Evolutionary conservation across 2,888 invertebrate genomes (phyloP).

Genomic region (Drosophila siamana): DNA sequence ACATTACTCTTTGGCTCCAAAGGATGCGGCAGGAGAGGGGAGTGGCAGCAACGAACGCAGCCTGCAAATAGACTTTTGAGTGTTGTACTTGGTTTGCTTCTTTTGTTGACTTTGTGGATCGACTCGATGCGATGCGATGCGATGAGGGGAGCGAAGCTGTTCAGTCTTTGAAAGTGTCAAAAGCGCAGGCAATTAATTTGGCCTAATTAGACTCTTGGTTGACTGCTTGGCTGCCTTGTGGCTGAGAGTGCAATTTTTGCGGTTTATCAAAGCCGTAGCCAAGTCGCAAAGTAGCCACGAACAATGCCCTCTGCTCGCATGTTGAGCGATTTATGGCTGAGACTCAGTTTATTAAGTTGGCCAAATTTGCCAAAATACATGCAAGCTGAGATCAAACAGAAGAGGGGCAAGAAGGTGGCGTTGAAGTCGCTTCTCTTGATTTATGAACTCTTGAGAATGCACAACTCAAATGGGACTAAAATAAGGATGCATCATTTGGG

Average conservation of each 20-base stretch:
- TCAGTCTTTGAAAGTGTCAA: constrained; percentile 75
- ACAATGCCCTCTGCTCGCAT: constrained; percentile 61
- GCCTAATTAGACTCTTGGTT: constrained; percentile 76
- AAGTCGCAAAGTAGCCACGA: constrained; percentile 53
- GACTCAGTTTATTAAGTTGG: constrained; percentile 54
- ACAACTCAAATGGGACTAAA: neutral
- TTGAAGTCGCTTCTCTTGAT: constrained; percentile 20
- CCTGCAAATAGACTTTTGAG: constrained; percentile 77
- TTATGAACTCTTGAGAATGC: constrained; percentile 25
- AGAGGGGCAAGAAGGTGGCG: neutral
- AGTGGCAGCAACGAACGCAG: constrained; percentile 37
- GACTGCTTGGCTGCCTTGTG: constrained; percentile 56
- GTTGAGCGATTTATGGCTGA: constrained; percentile 76
- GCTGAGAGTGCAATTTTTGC: constrained; percentile 70
- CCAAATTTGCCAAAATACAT: constrained; percentile 39
- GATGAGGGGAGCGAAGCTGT: constrained; percentile 2
- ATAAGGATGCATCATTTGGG: neutral
- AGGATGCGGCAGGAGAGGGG: constrained; percentile 9
- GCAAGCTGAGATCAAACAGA: constrained; percentile 7
- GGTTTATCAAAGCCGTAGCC: constrained; percentile 58
- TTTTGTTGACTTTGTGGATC: constrained; percentile 62
- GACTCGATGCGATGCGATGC: neutral
- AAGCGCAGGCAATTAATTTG: constrained; percentile 80
- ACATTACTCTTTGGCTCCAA: constrained; percentile 66
- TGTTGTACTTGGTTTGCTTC: constrained; percentile 70